Percentiles rank a stretch among this genome's conserved stretches.
phyloP scores from a whole-genome alignment of 2,797 vertebrate species.

The Linurgus olivaceus region DNA sequence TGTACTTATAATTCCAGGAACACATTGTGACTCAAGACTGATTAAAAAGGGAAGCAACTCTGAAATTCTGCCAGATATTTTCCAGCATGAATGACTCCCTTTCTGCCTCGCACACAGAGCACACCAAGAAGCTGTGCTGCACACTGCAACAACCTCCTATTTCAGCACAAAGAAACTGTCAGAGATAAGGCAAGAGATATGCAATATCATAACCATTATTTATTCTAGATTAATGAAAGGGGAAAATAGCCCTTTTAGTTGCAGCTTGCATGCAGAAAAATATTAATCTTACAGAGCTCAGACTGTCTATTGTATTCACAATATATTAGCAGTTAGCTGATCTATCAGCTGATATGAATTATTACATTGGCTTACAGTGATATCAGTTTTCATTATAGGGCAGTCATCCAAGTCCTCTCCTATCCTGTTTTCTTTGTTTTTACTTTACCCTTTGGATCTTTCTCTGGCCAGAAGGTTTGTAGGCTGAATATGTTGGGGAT shows the following conservation, averaged over 20 bases:
- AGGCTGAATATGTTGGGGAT: not conserved
- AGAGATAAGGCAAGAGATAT: constrained; percentile 49
- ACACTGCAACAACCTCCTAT: not conserved
- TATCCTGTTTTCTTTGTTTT: not conserved
- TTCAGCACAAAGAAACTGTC: not conserved
- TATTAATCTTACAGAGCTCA: constrained; percentile 31
- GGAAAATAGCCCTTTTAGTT: constrained; percentile 32
- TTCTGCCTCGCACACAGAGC: not conserved
- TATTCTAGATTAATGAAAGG: constrained; percentile 50
- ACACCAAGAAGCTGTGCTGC: not conserved
- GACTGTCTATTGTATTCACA: constrained; percentile 31
- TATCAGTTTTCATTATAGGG: constrained; percentile 45
- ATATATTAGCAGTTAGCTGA: constrained; percentile 40
- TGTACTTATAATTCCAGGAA: not conserved
- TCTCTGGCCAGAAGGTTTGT: not conserved
- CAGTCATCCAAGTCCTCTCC: constrained; percentile 15
- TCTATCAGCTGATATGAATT: constrained; percentile 53
- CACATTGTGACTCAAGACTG: not conserved
- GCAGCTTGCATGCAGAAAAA: constrained; percentile 28
- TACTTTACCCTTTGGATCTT: not conserved
- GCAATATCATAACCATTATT: constrained; percentile 47
- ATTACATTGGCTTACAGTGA: constrained; percentile 16
- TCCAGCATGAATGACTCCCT: not conserved
- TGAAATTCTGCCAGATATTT: constrained; percentile 47
- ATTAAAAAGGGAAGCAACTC: constrained; percentile 12